A percentile compares a stretch with the other conserved stretches of the same genome.
Evolutionary conservation across 1,140 invertebrate species (phyloP).

Genomic region (Brachionus sp.): DNA sequence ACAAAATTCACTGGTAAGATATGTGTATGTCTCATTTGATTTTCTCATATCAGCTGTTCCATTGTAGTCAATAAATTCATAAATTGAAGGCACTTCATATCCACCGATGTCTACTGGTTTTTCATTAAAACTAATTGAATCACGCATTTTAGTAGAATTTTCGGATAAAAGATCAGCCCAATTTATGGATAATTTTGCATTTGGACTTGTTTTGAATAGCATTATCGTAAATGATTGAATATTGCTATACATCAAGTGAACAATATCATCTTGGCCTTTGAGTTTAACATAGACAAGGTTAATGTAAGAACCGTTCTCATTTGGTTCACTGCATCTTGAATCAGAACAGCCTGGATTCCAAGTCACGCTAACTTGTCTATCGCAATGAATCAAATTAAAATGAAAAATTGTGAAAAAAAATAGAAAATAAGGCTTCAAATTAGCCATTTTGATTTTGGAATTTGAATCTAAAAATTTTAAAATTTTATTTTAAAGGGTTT

Average conservation of each 20-base stretch:
- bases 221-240: conserved; percentile 38
- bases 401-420: neutral
- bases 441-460: neutral
- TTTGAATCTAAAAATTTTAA: neutral
- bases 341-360: conserved; percentile 20
- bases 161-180: neutral
- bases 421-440: neutral
- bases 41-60: conserved; percentile 16
- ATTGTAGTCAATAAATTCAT: conserved; percentile 32
- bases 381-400: neutral
- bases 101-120: conserved; percentile 12
- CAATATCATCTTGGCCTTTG: neutral
- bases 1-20: neutral
- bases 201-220: neutral
- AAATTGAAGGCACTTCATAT: conserved; percentile 16
- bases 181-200: conserved; percentile 13
- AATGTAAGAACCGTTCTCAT: neutral
- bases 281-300: conserved; percentile 36
- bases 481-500: neutral
- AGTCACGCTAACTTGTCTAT: neutral
- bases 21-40: conserved; percentile 32
- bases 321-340: neutral
- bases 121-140: conserved; percentile 32
- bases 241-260: conserved; percentile 19
- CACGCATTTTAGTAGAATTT: conserved; percentile 2